Conservation (phyloP, 2,888 invertebrate genomes). For the Deilephila porcellus region DNA sequence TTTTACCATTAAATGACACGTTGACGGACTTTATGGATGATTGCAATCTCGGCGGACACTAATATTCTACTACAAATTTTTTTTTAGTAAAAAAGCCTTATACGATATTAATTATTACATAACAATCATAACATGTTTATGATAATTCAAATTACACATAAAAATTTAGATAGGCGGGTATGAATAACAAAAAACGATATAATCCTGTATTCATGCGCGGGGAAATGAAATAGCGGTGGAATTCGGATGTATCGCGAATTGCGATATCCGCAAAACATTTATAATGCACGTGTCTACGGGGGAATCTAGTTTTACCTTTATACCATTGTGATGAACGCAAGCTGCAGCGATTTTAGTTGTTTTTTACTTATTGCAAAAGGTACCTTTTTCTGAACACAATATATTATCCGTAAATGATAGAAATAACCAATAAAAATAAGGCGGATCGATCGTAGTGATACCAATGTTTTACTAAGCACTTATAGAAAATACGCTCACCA, state of each 20-base stretch:
- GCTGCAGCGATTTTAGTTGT: conserved; percentile 23
- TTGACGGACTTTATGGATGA: too few relatives aligned
- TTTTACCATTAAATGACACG: too few relatives aligned
- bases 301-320: conserved; percentile 55
- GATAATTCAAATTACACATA: conserved; percentile 17
- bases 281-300: conserved; percentile 71
- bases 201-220: conserved; percentile 50
- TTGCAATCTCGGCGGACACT: too few relatives aligned
- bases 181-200: conserved; percentile 29
- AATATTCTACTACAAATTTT: too few relatives aligned
- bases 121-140: neutral
- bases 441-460: too few relatives aligned
- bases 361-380: too few relatives aligned
- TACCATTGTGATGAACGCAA: conserved; percentile 36
- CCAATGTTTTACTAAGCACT: too few relatives aligned
- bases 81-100: neutral
- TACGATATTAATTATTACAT: too few relatives aligned
- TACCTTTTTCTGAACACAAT: too few relatives aligned
- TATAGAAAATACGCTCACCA: too few relatives aligned
- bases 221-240: conserved; percentile 61
- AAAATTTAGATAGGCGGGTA: conserved; percentile 10
- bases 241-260: conserved; percentile 60
- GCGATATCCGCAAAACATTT: conserved; percentile 65
- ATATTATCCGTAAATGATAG: too few relatives aligned
- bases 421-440: too few relatives aligned